Base-by-base conservation (phyloP, 2,888 invertebrate genomes). In the Nineta flava region DNA sequence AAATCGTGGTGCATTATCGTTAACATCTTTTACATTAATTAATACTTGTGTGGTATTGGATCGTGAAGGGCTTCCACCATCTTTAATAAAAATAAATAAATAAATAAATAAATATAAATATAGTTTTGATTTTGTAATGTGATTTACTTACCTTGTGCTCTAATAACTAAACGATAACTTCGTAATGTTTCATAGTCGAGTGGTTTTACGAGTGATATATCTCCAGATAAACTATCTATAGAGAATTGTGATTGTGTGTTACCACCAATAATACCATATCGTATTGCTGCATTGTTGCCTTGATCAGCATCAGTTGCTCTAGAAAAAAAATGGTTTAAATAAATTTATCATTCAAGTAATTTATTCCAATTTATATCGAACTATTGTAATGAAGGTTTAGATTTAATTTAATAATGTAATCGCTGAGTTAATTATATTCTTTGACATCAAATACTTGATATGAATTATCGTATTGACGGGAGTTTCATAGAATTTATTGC, bases 41-140 rank as follows among this genome's bases (percentile, higher is more conserved):
- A 93, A 70, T n/a, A 97, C 73, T 60, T 92, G 88, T 0, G 95
- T 95, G 1, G 93, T 95, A 65, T 96, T 96, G 0, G 93, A 93
- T 17, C 90, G 76, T 0, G 92, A 87, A 0, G 96, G 94, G 60
- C 86, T 86, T 2, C 97, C 97, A 4, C 91, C 90, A 62, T 99
- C 97, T 75, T 16, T 17, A n/a, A n/a, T n/a, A 3, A 16, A 42
- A 10, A n/a, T 65, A 41, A 62, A 56, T 26, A n/a, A 9, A n/a
- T 13, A n/a, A 16, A 40, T 40, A 40, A 16, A 40, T 12, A 40
- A 9, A 40, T 40, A 40, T 40, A 40, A n/a, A 35, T 16, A 50
- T 41, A 48, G 12, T 49, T 49, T 49, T 40, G 35, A 35, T 42
- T 32, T 15, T 32, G 10, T 13, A 13, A 38, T 1, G 1, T 5